Base-by-base conservation (phyloP, 1,140 invertebrate genomes). In the Papilio polyxenes region DNA sequence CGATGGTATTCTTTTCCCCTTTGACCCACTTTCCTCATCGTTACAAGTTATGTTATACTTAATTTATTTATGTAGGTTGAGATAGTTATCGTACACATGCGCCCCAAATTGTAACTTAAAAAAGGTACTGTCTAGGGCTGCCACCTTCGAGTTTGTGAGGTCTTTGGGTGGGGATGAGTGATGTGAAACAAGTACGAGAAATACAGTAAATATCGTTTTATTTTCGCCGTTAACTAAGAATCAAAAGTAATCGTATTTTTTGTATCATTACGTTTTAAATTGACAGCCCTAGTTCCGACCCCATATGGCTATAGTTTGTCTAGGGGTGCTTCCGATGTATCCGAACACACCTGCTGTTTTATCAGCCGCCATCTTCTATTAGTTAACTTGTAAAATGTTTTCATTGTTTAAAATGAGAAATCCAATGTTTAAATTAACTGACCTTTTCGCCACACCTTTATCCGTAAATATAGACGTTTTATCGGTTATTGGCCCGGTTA, bases 401-500 rank as follows among this genome's bases (percentile, higher is more conserved):
- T 5, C 6, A 11, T 62, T 23, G 62, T 13, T 31, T 15, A 72
- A 40, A 72, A 72, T 23, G 2, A 6, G 11, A 72, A 37, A 72
- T 15, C 20, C 76, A 48, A 69, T 59, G 56, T 79, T 79, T 72
- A 59, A 44, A 74, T 53, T 23, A 65, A 3, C 10, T 37, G 65
- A 72, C 65, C 31, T 72, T 72, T 72, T 11, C 11, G 23, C 62
- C 62, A 31, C 62, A 65, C 20, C 62, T 72, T 31, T 72, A n/a
- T n/a, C n/a, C n/a, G n/a, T n/a, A n/a, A n/a, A n/a, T n/a, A n/a
- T n/a, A n/a, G n/a, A n/a, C n/a, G n/a, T n/a, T 72, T 72, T 72
- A 72, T 72, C 15, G 31, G 23, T 31, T 72, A 72, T 37, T 37
- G 31, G 6, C 11, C 5, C 10, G 37, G 23, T 23, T 65, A 1